Evolutionary conservation across 2,888 invertebrate genomes (phyloP).

Genomic region (Tachina fera): DNA sequence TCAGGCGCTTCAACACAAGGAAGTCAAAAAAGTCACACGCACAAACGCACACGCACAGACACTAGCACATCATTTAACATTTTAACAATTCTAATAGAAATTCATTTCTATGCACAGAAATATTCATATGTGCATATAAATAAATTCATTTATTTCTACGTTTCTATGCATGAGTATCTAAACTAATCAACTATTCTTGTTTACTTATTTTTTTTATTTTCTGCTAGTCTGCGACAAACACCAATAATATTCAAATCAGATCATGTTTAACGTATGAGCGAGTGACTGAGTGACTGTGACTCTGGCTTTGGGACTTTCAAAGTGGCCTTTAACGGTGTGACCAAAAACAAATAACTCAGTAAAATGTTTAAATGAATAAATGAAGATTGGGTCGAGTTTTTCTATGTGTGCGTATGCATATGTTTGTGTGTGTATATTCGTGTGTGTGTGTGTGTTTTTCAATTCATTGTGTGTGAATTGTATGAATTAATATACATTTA

Average conservation of each 20-base stretch:
- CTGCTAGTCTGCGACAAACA: background rate
- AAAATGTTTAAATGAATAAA: slow-evolving; percentile 28
- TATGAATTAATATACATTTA: slow-evolving; percentile 50
- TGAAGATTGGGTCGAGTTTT: slow-evolving; percentile 31
- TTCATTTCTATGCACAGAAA: slow-evolving; percentile 1
- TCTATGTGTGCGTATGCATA: background rate
- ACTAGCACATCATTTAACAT: background rate
- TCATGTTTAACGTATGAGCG: slow-evolving; percentile 18
- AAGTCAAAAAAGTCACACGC: slow-evolving; percentile 13
- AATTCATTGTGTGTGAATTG: slow-evolving; percentile 29
- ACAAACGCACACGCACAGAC: background rate
- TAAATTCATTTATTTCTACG: background rate
- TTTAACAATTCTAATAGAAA: slow-evolving; percentile 29
- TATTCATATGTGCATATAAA: background rate
- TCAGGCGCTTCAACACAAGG: background rate
- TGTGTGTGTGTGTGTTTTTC: background rate
- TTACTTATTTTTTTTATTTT: background rate
- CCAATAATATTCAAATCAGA: slow-evolving; percentile 55
- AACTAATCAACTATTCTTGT: slow-evolving; percentile 29
- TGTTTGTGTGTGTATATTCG: background rate
- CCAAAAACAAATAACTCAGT: slow-evolving; percentile 20
- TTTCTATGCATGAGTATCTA: slow-evolving; percentile 12
- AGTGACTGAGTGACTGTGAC: no score
- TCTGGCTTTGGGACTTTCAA: background rate
- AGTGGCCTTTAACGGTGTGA: slow-evolving; percentile 15